Conservation (phyloP, 2,113 vertebrate species). For the Coregonus clupeaformis region DNA sequence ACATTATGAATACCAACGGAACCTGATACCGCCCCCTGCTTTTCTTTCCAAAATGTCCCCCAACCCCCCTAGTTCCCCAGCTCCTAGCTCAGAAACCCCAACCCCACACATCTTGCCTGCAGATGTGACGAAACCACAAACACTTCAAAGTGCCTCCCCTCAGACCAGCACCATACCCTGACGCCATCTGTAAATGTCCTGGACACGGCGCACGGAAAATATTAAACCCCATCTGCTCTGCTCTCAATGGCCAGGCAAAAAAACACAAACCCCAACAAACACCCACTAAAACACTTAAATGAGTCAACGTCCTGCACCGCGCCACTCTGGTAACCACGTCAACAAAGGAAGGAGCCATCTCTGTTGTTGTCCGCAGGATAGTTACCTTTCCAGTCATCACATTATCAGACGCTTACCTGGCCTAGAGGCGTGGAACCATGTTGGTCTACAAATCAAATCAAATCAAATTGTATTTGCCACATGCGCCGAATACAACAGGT, state of each 20-base stretch:
- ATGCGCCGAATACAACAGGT: no score
- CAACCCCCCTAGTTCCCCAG: constrained; percentile 17
- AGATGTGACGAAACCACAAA: constrained; percentile 95
- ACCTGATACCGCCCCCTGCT: constrained; percentile 45
- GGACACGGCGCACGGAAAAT: constrained; percentile 97
- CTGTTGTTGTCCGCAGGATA: constrained; percentile 25
- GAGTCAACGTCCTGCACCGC: constrained; percentile 55
- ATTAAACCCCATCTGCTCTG: constrained; percentile 71
- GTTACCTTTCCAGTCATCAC: constrained; percentile 10
- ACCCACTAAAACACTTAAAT: constrained; percentile 49
- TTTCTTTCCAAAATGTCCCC: constrained; percentile 2
- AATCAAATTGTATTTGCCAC: no score
- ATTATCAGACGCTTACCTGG: constrained; percentile 34
- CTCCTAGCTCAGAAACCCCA: constrained; percentile 37
- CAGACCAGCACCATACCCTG: constrained; percentile 93
- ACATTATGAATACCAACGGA: constrained; percentile 80
- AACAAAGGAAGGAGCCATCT: constrained; percentile 41
- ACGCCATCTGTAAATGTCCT: constrained; percentile 98
- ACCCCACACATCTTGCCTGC: constrained; percentile 89
- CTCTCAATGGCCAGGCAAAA: constrained; percentile 59
- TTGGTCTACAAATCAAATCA: no score
- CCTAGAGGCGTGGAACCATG: not conserved
- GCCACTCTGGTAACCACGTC: constrained; percentile 11
- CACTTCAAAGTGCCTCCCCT: constrained; percentile 95
- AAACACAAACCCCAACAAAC: constrained; percentile 19